These are phyloP conservation scores for Zosterops japonicus DNA, from an alignment of 2,113 vertebrate genomes.

Conservation along the genomic window DNA sequence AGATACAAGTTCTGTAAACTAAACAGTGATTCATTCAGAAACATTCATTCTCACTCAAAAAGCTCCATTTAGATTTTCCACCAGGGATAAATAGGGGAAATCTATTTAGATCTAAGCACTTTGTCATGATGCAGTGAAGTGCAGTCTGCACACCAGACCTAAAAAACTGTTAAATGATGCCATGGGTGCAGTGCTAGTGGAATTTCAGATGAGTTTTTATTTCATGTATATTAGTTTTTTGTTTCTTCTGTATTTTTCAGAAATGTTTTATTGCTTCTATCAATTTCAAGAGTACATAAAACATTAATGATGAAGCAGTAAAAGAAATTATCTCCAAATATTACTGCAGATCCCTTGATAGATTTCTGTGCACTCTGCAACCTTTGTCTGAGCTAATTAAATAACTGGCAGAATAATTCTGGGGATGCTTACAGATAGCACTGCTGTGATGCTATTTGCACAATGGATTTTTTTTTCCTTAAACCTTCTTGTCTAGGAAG, in stretches of 20 bases:
- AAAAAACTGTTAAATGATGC: constrained; percentile 44
- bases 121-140: constrained; percentile 5
- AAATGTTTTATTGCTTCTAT: constrained; percentile 47
- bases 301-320: constrained; percentile 60
- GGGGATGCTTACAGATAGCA: background rate
- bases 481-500: background rate
- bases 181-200: constrained; percentile 1
- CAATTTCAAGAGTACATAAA: constrained; percentile 52
- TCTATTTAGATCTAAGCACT: constrained; percentile 15
- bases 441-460: constrained; percentile 25
- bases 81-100: constrained; percentile 28
- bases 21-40: background rate
- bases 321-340: constrained; percentile 61
- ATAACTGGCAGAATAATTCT: constrained; percentile 51
- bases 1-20: background rate
- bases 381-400: constrained; percentile 66
- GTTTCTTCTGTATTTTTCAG: constrained; percentile 36
- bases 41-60: background rate
- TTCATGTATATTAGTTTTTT: constrained; percentile 43
- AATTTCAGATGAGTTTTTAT: constrained; percentile 61
- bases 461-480: background rate
- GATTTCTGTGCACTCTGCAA: constrained; percentile 53
- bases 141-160: constrained; percentile 2
- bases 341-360: constrained; percentile 58
- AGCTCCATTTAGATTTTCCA: constrained; percentile 41